These are phyloP conservation scores for Edolisoma coerulescens DNA, from an alignment of 2,113 vertebrate genomes.

Conservation along the genomic window DNA sequence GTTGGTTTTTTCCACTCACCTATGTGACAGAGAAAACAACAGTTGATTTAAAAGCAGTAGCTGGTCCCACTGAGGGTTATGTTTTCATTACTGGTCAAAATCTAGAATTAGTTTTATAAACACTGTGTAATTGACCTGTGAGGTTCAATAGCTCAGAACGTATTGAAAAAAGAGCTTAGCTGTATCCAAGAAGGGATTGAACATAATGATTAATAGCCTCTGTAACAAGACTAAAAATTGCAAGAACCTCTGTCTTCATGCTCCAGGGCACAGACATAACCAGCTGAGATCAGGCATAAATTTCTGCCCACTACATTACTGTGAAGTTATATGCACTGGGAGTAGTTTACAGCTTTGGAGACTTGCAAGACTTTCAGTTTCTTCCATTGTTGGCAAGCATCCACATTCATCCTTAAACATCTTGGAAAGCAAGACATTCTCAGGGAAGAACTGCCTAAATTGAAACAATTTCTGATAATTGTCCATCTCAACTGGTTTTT, in stretches of 20 bases:
- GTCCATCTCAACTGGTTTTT: not conserved
- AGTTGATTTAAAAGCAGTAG: constrained; percentile 15
- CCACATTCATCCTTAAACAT: not conserved
- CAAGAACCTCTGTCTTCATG: constrained; percentile 28
- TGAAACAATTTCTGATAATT: not conserved
- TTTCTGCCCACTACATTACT: not conserved
- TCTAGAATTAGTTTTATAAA: constrained; percentile 52
- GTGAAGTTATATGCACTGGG: not conserved
- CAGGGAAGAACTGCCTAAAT: not conserved
- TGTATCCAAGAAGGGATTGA: constrained; percentile 34
- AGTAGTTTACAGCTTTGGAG: not conserved
- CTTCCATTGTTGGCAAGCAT: not conserved
- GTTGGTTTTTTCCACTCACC: not conserved
- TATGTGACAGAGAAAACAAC: not conserved
- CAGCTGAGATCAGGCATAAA: constrained; percentile 37
- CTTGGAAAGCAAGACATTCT: not conserved
- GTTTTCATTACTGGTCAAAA: constrained; percentile 32
- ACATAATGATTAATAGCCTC: constrained; percentile 51
- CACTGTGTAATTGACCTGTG: constrained; percentile 38
- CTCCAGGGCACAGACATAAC: constrained; percentile 30
- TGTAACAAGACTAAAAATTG: constrained; percentile 30
- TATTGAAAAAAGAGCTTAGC: constrained; percentile 36
- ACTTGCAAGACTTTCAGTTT: not conserved
- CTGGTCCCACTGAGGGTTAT: not conserved
- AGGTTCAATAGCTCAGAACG: constrained; percentile 50